Evolutionary conservation across 2,888 invertebrate species (phyloP).

Genomic region (Drosophila ustulata): DNA sequence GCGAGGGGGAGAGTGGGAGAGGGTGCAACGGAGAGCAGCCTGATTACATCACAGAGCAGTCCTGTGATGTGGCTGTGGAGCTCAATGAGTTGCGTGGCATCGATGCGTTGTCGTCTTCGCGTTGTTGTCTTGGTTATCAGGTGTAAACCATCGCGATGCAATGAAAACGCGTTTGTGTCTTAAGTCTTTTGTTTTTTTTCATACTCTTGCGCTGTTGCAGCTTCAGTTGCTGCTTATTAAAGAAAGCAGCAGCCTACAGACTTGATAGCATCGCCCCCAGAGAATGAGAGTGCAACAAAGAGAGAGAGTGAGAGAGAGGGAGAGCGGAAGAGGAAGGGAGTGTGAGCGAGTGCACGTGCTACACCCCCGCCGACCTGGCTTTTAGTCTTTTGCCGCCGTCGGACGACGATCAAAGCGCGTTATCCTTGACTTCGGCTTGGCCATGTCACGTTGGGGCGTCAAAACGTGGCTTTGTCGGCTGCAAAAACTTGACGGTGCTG

Average conservation of each 20-base stretch:
- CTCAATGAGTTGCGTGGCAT: constrained; percentile 58
- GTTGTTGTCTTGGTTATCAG: constrained; percentile 63
- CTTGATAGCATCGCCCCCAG: constrained; percentile 59
- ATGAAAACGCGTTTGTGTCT: constrained; percentile 75
- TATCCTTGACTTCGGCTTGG: constrained; percentile 44
- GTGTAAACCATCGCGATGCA: constrained; percentile 75
- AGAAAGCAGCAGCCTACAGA: constrained; percentile 40
- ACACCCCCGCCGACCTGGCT: constrained; percentile 55
- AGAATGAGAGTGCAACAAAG: constrained; percentile 13
- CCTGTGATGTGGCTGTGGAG: constrained; percentile 70
- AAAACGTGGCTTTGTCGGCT: constrained; percentile 52
- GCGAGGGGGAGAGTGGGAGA: background rate
- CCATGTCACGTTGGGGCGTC: constrained; percentile 58
- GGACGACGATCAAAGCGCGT: constrained; percentile 59
- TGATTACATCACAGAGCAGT: constrained; percentile 75
- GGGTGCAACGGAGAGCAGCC: constrained; percentile 32
- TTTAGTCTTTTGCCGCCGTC: constrained; percentile 34
- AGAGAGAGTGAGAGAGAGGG: background rate
- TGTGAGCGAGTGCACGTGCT: constrained; percentile 62
- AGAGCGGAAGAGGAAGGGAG: background rate
- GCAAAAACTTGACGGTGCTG: constrained; percentile 27
- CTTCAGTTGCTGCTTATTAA: constrained; percentile 61
- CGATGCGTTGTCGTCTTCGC: constrained; percentile 32
- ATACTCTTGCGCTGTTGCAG: background rate
- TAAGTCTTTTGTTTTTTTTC: constrained; percentile 67